phyloP scores from a whole-genome alignment of 1,140 invertebrate species.

The Ips typographus region DNA sequence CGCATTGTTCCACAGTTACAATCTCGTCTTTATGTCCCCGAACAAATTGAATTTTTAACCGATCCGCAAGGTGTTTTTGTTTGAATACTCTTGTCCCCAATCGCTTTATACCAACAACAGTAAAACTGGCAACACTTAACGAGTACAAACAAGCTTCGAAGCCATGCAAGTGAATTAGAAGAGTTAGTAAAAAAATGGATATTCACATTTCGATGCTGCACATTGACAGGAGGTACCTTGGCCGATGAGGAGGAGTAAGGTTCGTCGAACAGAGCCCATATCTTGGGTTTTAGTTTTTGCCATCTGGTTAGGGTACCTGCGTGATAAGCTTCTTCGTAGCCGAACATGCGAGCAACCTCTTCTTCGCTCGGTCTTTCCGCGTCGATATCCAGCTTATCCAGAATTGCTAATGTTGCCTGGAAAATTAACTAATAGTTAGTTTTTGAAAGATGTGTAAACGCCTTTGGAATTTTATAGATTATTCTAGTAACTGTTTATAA shows the following conservation, averaged over 20 bases:
- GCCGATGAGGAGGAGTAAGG: conserved; percentile 95
- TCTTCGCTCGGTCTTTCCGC: conserved; percentile 96
- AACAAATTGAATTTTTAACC: conserved; percentile 6
- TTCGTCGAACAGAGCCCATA: conserved; percentile 98
- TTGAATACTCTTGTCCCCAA: too few species aligned
- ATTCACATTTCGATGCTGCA: conserved; percentile 49
- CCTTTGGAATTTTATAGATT: too few species aligned
- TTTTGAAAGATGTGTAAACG: too few species aligned
- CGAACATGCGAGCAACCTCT: conserved; percentile 95
- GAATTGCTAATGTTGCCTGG: conserved; percentile 90
- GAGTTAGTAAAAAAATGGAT: conserved; percentile 43
- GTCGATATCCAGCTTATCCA: conserved; percentile 94
- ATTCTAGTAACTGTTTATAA: too few species aligned
- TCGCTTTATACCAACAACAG: too few species aligned
- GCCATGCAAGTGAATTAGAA: conserved; percentile 1
- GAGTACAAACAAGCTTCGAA: too few species aligned
- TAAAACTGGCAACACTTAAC: too few species aligned
- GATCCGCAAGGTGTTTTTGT: not conserved
- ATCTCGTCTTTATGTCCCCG: not conserved
- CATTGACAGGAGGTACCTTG: conserved; percentile 70
- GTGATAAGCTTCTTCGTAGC: conserved; percentile 94
- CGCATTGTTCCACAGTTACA: conserved; percentile 1
- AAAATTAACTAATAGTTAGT: conserved; percentile 14
- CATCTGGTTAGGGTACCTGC: conserved; percentile 84
- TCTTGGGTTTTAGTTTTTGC: conserved; percentile 92